Evolutionary conservation across 2,113 vertebrate species (phyloP), one percentile per base, ranked within the genome.

Genomic region (Pyrgilauda ruficollis): DNA sequence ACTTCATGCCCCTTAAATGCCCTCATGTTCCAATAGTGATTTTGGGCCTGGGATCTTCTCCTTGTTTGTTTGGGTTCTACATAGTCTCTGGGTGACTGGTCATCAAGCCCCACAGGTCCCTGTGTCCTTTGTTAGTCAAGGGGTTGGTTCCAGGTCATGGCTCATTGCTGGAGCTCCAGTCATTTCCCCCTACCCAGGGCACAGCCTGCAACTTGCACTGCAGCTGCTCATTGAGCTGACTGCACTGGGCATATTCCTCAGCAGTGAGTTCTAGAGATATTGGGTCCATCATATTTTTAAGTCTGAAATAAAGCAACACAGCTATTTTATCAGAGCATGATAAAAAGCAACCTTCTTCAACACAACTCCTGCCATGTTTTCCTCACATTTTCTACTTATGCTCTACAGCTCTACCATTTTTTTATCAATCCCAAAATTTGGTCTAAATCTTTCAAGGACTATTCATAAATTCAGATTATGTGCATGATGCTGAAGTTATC

Each of bases 21-120:
- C n/a, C 26, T 31, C 28, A 24, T 30, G 31, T 35, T 74, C 15
- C 69, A 56, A 13, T 0, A 3, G 50, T 0, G 0, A 23, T 74
- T 76, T 76, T 31, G 21, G 11, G 52, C 9, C 44, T 67, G 31
- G 52, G 11, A 31, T 31, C 13, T 35, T 67, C 44, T 30, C 10
- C 18, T 75, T n/a, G 12, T 30, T 58, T 35, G 17, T 26, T 30
- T 67, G 35, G 35, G 52, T 31, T 50, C 44, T 35, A 30, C 70
- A 66, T 41, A 47, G 7, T 30, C 30, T 43, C 24, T 74, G n/a
- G 4, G 13, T 75, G 24, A 49, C 24, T 24, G 24, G 35, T 7
- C 16, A 16, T 39, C 24, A 35, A 47, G 43, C 15, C 28, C 15
- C 12, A 24, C 23, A 56, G 3, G 6, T 24, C 35, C 13, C 26